Evolutionary conservation across 2,888 invertebrate species (phyloP).

Genomic region (Agrotis ipsilon): DNA sequence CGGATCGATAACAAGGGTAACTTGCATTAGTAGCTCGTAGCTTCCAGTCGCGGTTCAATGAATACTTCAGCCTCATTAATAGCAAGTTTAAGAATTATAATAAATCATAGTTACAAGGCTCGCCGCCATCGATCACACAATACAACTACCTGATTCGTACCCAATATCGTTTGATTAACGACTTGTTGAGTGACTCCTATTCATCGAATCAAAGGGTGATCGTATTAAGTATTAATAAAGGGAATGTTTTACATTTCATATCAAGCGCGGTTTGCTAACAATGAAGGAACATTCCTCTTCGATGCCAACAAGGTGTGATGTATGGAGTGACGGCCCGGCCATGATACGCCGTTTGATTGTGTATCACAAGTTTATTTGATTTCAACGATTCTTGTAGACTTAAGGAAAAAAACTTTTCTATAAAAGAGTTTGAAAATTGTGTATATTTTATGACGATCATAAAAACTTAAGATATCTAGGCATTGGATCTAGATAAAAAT

Average conservation of each 20-base stretch:
- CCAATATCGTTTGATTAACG: conserved; percentile 90
- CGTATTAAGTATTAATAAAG: conserved; percentile 89
- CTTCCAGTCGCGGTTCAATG: conserved; percentile 69
- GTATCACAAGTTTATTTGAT: conserved; percentile 40
- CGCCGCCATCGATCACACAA: conserved; percentile 86
- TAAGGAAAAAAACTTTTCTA: not conserved
- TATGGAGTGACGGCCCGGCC: conserved; percentile 60
- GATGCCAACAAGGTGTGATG: conserved; percentile 69
- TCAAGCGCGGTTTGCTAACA: conserved; percentile 73
- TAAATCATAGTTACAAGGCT: conserved; percentile 85
- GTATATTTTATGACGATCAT: not conserved
- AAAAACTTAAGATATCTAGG: not conserved
- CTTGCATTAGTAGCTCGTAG: conserved; percentile 75
- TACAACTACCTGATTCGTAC: conserved; percentile 88
- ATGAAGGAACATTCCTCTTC: conserved; percentile 59
- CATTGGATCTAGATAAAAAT: not conserved
- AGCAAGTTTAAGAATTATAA: conserved; percentile 84
- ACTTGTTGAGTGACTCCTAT: conserved; percentile 90
- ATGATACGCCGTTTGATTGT: conserved; percentile 71
- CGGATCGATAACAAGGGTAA: conserved; percentile 67
- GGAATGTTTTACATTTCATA: conserved; percentile 82
- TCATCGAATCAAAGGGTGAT: conserved; percentile 88
- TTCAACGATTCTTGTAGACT: conserved; percentile 34
- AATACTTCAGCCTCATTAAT: conserved; percentile 77
- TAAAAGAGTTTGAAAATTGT: not conserved